phyloP scores from a whole-genome alignment of 2,888 invertebrate species.

The Frankliniella intonsa region DNA sequence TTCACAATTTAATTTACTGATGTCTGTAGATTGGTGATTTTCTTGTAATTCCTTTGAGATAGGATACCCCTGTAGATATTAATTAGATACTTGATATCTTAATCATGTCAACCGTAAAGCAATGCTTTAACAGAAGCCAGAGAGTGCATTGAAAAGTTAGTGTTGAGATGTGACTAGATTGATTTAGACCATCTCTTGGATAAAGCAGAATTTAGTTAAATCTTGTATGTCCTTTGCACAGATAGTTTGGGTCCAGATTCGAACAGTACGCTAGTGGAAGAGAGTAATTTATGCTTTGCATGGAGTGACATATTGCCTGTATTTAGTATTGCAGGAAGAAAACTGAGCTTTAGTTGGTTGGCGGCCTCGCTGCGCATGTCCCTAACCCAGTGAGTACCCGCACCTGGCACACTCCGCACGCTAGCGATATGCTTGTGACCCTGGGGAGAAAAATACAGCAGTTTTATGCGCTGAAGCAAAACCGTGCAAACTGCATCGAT shows the following conservation, averaged over 20 bases:
- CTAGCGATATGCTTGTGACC: slow-evolving; percentile 2
- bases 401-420: slow-evolving; percentile 7
- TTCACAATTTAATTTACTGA: no score
- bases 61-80: no score
- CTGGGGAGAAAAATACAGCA: neutral
- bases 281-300: slow-evolving; percentile 18
- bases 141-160: neutral
- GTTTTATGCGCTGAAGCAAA: no score
- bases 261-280: neutral
- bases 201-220: slow-evolving; percentile 25
- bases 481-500: no score
- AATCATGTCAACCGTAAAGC: no score
- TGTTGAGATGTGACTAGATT: neutral
- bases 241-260: neutral
- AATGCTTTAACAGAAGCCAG: no score
- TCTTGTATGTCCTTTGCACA: slow-evolving; percentile 28
- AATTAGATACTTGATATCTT: no score
- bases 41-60: no score
- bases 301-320: slow-evolving; percentile 25
- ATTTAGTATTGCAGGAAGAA: slow-evolving; percentile 27
- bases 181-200: neutral
- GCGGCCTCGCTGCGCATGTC: slow-evolving; percentile 11
- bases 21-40: no score
- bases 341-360: slow-evolving; percentile 26
- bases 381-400: slow-evolving; percentile 19